Percentiles rank a stretch among this genome's conserved stretches.
phyloP scores from a whole-genome alignment of 2,888 invertebrate species.

The Tanypteryx hageni region DNA sequence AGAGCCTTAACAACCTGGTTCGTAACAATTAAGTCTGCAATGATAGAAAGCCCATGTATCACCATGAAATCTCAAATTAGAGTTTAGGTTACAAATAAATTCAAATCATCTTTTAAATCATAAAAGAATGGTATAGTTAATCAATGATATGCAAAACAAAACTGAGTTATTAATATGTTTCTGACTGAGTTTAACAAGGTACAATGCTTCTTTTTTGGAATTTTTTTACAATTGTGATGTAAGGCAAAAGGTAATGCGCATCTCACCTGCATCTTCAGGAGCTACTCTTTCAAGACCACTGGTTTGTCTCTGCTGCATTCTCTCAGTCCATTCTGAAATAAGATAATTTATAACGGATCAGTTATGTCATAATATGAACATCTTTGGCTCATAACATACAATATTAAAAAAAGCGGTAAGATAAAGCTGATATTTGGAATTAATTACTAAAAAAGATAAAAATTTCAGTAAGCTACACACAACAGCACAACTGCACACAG shows the following conservation, averaged over 20 bases:
- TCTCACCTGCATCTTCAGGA: conserved; percentile 64
- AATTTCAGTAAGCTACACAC: too few relatives aligned
- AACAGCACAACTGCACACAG: too few relatives aligned
- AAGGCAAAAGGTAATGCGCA: conserved; percentile 7
- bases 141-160: not conserved
- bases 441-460: too few relatives aligned
- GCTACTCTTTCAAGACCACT: conserved; percentile 30
- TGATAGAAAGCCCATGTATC: conserved; percentile 54
- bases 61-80: conserved; percentile 17
- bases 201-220: not conserved
- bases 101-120: conserved; percentile 20
- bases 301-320: conserved; percentile 53
- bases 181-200: not conserved
- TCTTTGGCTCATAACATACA: not conserved
- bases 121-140: not conserved
- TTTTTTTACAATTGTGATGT: not conserved
- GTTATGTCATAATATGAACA: not conserved
- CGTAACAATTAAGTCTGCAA: conserved; percentile 61
- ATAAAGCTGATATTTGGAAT: too few relatives aligned
- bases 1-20: conserved; percentile 53
- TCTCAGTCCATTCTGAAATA: conserved; percentile 60
- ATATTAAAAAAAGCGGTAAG: too few relatives aligned
- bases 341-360: not conserved
- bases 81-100: not conserved
- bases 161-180: not conserved